Percentiles rank a stretch among this genome's conserved stretches.
These are phyloP conservation scores for Siphlonurus alternatus DNA, from an alignment of 2,888 invertebrate genomes.

Conservation along the genomic window DNA sequence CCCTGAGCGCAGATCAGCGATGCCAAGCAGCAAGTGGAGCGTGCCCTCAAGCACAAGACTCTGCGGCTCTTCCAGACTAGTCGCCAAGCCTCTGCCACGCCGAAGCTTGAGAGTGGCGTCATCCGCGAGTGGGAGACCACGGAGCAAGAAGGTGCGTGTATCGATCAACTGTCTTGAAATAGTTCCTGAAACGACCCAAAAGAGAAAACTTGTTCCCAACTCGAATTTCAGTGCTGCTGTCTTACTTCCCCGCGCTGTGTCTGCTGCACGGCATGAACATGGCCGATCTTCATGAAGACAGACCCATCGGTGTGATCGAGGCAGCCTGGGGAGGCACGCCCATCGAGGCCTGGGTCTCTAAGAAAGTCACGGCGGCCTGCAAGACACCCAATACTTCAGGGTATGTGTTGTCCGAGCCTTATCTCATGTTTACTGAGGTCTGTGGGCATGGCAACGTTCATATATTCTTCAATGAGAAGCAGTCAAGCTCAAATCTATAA, in stretches of 20 bases:
- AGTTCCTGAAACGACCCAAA: background rate
- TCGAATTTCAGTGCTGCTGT: background rate
- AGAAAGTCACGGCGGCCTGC: background rate
- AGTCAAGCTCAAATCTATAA: too few relatives aligned
- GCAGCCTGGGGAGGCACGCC: slow-evolving; percentile 3
- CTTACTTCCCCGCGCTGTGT: background rate
- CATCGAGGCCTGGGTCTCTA: slow-evolving; percentile 1
- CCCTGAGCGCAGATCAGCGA: background rate
- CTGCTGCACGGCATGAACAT: background rate
- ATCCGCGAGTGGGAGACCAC: background rate
- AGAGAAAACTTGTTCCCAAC: background rate
- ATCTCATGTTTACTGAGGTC: too few relatives aligned
- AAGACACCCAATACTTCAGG: background rate
- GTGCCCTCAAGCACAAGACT: background rate
- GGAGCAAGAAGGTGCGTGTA: background rate
- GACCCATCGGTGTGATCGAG: slow-evolving; percentile 3
- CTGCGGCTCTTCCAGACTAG: background rate
- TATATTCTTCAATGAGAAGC: too few relatives aligned
- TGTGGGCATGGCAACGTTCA: too few relatives aligned
- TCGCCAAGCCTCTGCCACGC: background rate
- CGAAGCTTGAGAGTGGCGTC: background rate
- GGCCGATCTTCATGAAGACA: background rate
- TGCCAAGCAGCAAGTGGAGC: background rate
- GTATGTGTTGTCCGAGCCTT: slow-evolving; percentile 1
- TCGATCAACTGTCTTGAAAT: background rate